Conservation (phyloP, 2,888 invertebrate genomes). For the Rhagonycha lutea region DNA sequence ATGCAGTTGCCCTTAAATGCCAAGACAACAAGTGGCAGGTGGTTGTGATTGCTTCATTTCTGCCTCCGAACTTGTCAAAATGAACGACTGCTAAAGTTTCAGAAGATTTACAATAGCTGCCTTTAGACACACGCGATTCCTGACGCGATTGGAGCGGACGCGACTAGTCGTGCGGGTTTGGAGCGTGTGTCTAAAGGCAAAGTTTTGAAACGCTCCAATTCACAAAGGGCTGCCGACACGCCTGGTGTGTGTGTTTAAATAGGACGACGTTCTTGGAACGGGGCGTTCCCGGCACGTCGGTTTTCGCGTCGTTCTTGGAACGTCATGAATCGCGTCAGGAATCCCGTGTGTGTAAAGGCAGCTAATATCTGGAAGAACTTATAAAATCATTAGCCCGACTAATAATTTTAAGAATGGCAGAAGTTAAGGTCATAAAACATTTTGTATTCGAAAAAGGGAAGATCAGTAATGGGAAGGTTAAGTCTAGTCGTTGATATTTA, state of each 20-base stretch:
- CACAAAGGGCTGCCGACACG: no score
- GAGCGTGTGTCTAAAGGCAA: no score
- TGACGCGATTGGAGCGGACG: no score
- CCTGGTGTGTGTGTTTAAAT: no score
- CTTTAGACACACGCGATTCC: no score
- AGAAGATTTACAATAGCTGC: constrained; percentile 25
- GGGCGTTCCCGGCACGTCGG: no score
- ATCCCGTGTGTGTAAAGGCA: no score
- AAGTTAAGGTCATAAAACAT: constrained; percentile 21
- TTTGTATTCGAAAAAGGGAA: constrained; percentile 16
- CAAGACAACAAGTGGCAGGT: constrained; percentile 6
- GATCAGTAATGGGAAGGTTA: constrained; percentile 20
- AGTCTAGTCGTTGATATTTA: constrained; percentile 32
- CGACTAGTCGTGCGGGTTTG: no score
- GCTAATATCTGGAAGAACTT: constrained; percentile 10
- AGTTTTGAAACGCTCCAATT: no score
- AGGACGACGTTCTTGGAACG: no score
- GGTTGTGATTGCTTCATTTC: constrained; percentile 9
- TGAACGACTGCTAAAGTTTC: constrained; percentile 7
- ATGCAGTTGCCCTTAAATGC: neutral
- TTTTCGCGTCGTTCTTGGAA: no score
- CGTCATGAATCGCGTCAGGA: no score
- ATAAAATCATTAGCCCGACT: constrained; percentile 19
- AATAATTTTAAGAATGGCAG: constrained; percentile 20
- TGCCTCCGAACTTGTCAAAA: constrained; percentile 11